A percentile compares a stretch with the other conserved stretches of the same genome.
These are phyloP conservation scores for Silurus glanis DNA, from an alignment of 2,113 vertebrate genomes.

Conservation along the genomic window DNA sequence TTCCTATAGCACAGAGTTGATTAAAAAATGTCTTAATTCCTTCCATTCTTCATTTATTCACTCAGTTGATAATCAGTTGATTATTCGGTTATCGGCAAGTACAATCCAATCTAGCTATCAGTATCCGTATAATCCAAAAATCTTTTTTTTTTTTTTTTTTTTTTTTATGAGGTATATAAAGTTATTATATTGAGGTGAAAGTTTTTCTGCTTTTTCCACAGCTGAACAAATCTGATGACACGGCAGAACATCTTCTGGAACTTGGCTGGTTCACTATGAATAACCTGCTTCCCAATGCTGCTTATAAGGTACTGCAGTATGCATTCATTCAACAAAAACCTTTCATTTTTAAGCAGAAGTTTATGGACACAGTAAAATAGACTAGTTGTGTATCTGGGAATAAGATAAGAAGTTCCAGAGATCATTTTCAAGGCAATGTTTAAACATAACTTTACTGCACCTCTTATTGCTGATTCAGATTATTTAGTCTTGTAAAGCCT, in stretches of 20 bases:
- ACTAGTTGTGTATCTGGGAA: background rate
- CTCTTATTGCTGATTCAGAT: background rate
- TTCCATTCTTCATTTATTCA: too few species aligned
- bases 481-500: constrained; percentile 21
- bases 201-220: constrained; percentile 58
- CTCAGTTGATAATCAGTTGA: too few species aligned
- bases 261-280: constrained; percentile 99
- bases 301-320: constrained; percentile 84
- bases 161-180: background rate
- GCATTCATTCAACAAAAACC: background rate
- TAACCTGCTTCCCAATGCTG: constrained; percentile 92
- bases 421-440: background rate
- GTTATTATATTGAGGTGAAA: background rate
- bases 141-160: background rate
- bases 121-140: too few species aligned
- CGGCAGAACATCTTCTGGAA: constrained; percentile 94
- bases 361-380: background rate
- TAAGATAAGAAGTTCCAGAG: background rate
- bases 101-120: too few species aligned
- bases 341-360: background rate
- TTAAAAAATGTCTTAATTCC: too few species aligned
- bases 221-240: constrained; percentile 98
- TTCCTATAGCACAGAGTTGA: too few species aligned
- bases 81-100: too few species aligned
- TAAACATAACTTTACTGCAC: background rate